Percentiles rank a stretch among this genome's conserved stretches.
These are phyloP conservation scores for Cyanistes caeruleus DNA, from an alignment of 2,113 vertebrate species.

Conservation along the genomic window DNA sequence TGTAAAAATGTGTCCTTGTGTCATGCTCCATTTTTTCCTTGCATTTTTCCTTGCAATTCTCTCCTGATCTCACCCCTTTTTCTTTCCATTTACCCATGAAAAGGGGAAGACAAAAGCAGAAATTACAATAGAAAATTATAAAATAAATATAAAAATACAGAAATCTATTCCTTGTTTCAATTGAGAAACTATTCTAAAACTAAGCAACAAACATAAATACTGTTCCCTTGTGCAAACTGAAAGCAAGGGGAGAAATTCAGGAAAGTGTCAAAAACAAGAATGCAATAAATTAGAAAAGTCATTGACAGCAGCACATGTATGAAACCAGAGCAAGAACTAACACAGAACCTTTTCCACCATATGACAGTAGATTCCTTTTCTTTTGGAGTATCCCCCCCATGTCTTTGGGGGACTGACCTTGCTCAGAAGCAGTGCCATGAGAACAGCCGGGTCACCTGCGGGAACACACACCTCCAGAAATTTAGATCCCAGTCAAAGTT, in stretches of 20 bases:
- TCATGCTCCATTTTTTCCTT: not conserved
- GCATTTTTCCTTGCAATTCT: not conserved
- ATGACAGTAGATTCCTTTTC: not conserved
- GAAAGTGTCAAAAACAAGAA: not conserved
- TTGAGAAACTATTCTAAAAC: not conserved
- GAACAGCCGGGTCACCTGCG: not conserved
- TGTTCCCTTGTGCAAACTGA: not conserved
- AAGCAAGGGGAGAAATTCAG: not conserved
- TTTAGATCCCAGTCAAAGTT: not conserved
- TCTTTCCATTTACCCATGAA: not conserved
- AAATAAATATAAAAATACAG: not conserved
- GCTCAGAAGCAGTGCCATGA: not conserved
- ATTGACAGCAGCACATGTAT: fast-evolving
- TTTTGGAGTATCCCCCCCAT: not conserved
- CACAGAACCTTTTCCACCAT: not conserved
- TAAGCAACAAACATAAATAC: not conserved
- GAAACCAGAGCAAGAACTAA: not conserved
- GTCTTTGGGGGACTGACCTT: not conserved
- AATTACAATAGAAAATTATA: not conserved
- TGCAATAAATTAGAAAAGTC: not conserved
- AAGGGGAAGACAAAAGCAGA: not conserved
- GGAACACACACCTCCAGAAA: not conserved
- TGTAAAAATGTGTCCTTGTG: not conserved
- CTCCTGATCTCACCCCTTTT: not conserved
- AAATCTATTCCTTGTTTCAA: not conserved